These are phyloP conservation scores for Drosophila bocki DNA, from an alignment of 1,140 invertebrate genomes.

Conservation along the genomic window DNA sequence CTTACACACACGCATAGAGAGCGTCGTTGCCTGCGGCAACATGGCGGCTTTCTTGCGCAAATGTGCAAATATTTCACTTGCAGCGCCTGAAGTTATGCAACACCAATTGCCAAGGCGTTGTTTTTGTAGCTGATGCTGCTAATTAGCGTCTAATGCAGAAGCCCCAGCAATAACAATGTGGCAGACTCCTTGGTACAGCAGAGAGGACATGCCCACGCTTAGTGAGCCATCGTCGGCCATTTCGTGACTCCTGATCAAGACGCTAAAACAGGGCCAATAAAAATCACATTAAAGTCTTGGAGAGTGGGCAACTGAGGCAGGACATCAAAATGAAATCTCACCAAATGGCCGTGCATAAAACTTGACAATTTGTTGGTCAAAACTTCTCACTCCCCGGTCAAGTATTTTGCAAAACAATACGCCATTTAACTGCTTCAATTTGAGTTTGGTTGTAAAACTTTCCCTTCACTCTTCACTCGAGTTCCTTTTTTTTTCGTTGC, in stretches of 20 bases:
- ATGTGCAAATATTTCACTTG: conserved; percentile 65
- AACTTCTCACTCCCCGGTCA: conserved; percentile 60
- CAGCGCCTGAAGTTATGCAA: conserved; percentile 37
- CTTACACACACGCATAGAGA: neutral
- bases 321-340: conserved; percentile 55
- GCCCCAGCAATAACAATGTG: conserved; percentile 36
- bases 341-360: conserved; percentile 57
- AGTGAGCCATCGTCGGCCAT: conserved; percentile 1
- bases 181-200: neutral
- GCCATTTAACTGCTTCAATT: conserved; percentile 76
- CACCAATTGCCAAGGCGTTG: conserved; percentile 40
- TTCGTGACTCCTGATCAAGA: conserved; percentile 24
- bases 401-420: conserved; percentile 77
- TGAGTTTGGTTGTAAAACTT: conserved; percentile 68
- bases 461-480: conserved; percentile 4
- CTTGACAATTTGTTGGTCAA: conserved; percentile 63
- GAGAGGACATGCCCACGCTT: neutral
- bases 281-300: conserved; percentile 38
- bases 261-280: conserved; percentile 31
- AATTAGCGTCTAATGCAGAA: conserved; percentile 49
- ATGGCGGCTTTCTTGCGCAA: conserved; percentile 36
- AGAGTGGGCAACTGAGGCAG: conserved; percentile 1
- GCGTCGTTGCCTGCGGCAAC: conserved; percentile 13
- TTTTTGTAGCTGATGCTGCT: conserved; percentile 30
- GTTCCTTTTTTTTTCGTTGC: neutral